Percentiles rank a stretch among this genome's conserved stretches.
Conservation (phyloP, 2,888 invertebrate species). For the Actias luna region DNA sequence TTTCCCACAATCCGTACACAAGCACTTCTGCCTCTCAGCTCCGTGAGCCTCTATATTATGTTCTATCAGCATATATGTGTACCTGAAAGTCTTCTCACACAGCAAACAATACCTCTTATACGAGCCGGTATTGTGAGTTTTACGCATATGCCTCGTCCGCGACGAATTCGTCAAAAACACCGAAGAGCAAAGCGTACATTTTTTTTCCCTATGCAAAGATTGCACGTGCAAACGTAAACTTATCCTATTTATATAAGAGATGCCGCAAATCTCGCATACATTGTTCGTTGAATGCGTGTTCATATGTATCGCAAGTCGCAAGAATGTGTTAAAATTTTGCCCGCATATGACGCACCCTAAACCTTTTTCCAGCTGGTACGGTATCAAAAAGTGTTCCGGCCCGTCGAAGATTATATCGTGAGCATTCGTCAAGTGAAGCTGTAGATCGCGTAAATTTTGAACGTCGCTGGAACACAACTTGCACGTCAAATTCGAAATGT, state of each 20-base stretch:
- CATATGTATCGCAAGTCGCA: constrained; percentile 48
- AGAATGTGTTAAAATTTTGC: constrained; percentile 40
- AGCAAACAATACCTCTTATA: constrained; percentile 31
- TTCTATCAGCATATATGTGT: constrained; percentile 36
- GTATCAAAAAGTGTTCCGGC: constrained; percentile 43
- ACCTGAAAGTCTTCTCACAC: constrained; percentile 40
- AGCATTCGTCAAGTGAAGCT: constrained; percentile 38
- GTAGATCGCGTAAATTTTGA: constrained; percentile 34
- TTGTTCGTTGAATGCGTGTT: constrained; percentile 47
- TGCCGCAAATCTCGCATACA: constrained; percentile 51
- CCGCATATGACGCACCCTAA: constrained; percentile 43
- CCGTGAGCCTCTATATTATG: constrained; percentile 47
- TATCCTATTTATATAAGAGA: constrained; percentile 43
- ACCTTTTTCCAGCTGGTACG: constrained; percentile 41
- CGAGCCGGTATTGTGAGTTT: constrained; percentile 25
- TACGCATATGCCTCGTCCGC: constrained; percentile 27
- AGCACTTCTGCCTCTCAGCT: constrained; percentile 26
- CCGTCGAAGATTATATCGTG: constrained; percentile 40
- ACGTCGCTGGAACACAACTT: constrained; percentile 38
- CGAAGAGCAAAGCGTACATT: constrained; percentile 43
- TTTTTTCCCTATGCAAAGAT: constrained; percentile 41
- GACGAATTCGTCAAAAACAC: constrained; percentile 33
- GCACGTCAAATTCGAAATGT: constrained; percentile 51
- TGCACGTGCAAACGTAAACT: constrained; percentile 45
- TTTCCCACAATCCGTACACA: constrained; percentile 48